Evolutionary conservation across 2,888 invertebrate species (phyloP).

Genomic region (Leucophenga montana): DNA sequence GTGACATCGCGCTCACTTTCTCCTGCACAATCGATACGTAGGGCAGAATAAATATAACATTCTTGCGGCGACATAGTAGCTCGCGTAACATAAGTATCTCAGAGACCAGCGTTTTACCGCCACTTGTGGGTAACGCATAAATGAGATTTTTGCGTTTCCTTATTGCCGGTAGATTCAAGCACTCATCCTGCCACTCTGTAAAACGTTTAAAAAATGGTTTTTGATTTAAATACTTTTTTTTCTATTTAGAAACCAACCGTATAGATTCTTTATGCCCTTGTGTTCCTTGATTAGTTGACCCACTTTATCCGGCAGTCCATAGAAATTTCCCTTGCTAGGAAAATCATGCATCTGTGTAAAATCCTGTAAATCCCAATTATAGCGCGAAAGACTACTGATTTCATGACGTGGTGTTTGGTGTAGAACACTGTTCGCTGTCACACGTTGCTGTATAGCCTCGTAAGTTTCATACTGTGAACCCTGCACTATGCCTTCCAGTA

Average conservation of each 20-base stretch:
- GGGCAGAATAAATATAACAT: constrained; percentile 92
- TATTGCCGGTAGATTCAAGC: constrained; percentile 85
- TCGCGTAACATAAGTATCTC: constrained; percentile 94
- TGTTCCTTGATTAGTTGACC: constrained; percentile 81
- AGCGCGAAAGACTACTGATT: constrained; percentile 50
- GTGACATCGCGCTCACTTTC: constrained; percentile 86
- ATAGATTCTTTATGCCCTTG: constrained; percentile 86
- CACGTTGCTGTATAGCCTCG: constrained; percentile 55
- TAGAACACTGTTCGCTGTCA: constrained; percentile 29
- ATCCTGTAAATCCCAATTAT: constrained; percentile 67
- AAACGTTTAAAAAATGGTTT: constrained; percentile 8
- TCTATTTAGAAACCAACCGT: constrained; percentile 85
- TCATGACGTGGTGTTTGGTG: constrained; percentile 40
- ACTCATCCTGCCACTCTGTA: constrained; percentile 95
- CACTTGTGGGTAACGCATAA: constrained; percentile 95
- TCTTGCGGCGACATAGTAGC: constrained; percentile 84
- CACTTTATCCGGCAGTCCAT: constrained; percentile 84
- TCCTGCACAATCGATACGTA: constrained; percentile 98
- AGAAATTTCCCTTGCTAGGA: constrained; percentile 77
- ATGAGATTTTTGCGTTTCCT: constrained; percentile 85
- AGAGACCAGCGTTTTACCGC: constrained; percentile 97
- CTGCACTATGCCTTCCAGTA: constrained; percentile 50
- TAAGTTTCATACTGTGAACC: constrained; percentile 69
- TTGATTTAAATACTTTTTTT: neutral
- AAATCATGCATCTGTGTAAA: constrained; percentile 58